Conservation (phyloP, 2,797 vertebrate species). For the Phoebastria nigripes region DNA sequence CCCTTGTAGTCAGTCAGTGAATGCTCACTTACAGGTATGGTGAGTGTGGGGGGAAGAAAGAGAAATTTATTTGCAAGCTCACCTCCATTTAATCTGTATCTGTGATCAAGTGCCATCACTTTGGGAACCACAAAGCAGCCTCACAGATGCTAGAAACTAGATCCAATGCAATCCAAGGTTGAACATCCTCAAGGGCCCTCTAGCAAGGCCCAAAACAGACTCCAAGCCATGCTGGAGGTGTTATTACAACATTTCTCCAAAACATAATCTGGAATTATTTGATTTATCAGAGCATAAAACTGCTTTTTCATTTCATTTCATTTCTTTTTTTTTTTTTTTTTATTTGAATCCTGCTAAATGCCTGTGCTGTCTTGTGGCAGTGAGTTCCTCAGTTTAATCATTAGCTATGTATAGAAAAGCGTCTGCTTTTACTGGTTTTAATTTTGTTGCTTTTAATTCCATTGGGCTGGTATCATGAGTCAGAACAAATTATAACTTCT, state of each 20-base stretch:
- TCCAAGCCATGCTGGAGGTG: neutral
- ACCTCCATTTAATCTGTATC: neutral
- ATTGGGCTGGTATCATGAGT: neutral
- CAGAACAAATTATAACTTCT: conserved; percentile 16
- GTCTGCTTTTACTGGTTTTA: neutral
- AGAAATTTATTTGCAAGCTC: neutral
- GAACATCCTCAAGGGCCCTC: neutral
- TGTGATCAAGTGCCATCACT: neutral
- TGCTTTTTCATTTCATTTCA: neutral
- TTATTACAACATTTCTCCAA: neutral
- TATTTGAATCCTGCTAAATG: neutral
- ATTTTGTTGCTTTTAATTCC: neutral
- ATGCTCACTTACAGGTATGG: fast-evolving
- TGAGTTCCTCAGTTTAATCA: neutral
- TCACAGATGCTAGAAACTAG: neutral
- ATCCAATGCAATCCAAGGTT: neutral
- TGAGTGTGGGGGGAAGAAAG: neutral
- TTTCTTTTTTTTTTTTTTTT: neutral
- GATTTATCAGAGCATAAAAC: neutral
- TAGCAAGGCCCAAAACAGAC: neutral
- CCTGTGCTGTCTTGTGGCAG: neutral
- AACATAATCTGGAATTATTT: neutral
- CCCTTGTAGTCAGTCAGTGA: fast-evolving
- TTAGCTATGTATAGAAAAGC: neutral
- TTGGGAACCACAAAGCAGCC: neutral